A percentile compares a stretch with the other conserved stretches of the same genome.
Evolutionary conservation across 2,888 invertebrate species (phyloP).

Genomic region (Phortica magna): DNA sequence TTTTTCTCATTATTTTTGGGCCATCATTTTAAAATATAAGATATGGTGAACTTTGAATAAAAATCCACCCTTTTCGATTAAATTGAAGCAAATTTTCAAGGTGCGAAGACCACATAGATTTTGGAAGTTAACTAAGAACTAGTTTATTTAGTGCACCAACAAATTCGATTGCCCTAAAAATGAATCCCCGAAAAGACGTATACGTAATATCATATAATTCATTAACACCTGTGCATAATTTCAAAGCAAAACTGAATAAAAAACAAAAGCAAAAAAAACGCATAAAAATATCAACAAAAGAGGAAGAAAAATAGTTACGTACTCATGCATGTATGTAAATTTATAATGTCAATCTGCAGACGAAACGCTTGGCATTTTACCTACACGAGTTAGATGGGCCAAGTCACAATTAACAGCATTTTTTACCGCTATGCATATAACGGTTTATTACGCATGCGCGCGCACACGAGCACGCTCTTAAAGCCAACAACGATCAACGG

Average conservation of each 20-base stretch:
- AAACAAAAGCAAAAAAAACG: too few relatives aligned
- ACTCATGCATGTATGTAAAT: background rate
- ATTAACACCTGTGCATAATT: constrained; percentile 20
- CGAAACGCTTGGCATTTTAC: constrained; percentile 44
- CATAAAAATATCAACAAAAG: constrained; percentile 3
- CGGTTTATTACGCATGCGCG: constrained; percentile 64
- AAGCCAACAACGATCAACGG: constrained; percentile 9
- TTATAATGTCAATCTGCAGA: background rate
- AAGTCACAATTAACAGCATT: constrained; percentile 49
- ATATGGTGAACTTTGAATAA: too few relatives aligned
- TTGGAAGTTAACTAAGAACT: background rate
- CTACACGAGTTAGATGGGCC: constrained; percentile 42
- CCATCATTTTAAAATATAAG: too few relatives aligned
- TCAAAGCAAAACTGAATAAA: too few relatives aligned
- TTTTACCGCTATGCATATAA: constrained; percentile 63
- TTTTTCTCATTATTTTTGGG: too few relatives aligned
- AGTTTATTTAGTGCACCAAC: background rate
- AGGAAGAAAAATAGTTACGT: constrained; percentile 6
- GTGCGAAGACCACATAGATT: too few relatives aligned
- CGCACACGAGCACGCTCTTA: constrained; percentile 47
- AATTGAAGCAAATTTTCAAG: too few relatives aligned
- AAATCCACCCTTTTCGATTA: too few relatives aligned
- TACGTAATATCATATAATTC: constrained; percentile 14
- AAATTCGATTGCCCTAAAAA: background rate
- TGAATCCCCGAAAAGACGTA: background rate